Evolutionary conservation across 2,113 vertebrate species (phyloP).

Genomic region (Lagopus muta): DNA sequence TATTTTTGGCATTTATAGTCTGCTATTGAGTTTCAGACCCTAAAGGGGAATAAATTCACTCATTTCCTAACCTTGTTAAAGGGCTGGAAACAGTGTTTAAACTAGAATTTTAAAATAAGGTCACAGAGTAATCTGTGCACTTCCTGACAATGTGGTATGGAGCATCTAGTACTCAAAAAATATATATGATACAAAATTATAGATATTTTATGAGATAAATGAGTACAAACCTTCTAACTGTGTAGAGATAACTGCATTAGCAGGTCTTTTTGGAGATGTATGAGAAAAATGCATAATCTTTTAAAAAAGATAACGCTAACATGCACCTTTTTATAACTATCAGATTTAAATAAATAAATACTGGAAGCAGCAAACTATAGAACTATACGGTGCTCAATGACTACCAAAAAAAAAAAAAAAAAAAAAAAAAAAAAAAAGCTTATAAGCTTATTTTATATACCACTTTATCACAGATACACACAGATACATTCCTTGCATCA

Average conservation of each 20-base stretch:
- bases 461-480: background rate
- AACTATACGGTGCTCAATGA: background rate
- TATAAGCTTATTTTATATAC: background rate
- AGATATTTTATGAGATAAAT: background rate
- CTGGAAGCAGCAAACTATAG: background rate
- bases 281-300: background rate
- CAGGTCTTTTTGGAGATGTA: background rate
- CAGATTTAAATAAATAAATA: background rate
- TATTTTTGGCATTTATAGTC: background rate
- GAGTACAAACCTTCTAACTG: background rate
- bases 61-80: conserved; percentile 28
- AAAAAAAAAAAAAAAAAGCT: background rate
- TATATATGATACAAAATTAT: background rate
- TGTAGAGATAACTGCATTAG: background rate
- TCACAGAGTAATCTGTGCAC: background rate
- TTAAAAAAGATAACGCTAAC: background rate
- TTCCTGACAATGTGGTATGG: background rate
- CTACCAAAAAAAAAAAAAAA: background rate
- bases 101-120: conserved; percentile 31
- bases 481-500: background rate
- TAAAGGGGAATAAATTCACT: background rate
- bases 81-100: conserved; percentile 8
- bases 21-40: background rate
- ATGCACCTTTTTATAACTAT: background rate
- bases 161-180: background rate